Evolutionary conservation across 2,113 vertebrate genomes (phyloP), one percentile per base, ranked within the genome.

Genomic region (Ellobius talpinus): DNA sequence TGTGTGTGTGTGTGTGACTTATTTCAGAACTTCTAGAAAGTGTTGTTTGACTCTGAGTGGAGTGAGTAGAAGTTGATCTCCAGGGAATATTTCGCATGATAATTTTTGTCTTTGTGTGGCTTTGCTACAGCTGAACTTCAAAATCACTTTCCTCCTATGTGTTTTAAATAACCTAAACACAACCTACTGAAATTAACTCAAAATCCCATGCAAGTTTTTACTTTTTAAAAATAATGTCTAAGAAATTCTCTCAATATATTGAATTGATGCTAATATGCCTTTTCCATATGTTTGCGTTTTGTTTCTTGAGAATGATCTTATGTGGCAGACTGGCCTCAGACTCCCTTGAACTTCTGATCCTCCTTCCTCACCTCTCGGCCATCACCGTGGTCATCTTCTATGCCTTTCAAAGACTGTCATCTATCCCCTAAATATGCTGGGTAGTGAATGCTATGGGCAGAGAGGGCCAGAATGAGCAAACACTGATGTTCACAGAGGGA

Each of bases 1-100:
- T 52, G 78, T 72, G 36, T 95, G 88, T 94, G 63, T 93, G 82
- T 97, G 84, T 96, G 79, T 93, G 90, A 92, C 74, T 98, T 90
- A 85, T 97, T 98, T 97, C 95, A 97, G 86, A 97, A 87, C 88
- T 98, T 63, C 98, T 98, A 97, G 97, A 98, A 98, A 98, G 97
- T 94, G 96, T 61, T 1, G 0, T 81, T 95, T 21, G 88, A 96
- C 65, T 97, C 98, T 98, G 84, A 94, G 96, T 96, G 92, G 94
- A 96, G 97, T 93, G 77, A 52, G 42, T 91, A 76, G 36, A 86
- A 78, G 24, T 79, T 93, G 58, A 90, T 96, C 47, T 82, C 58
- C 4, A 96, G 72, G 31, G n/a, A 29, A 95, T 1, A 96, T 90
- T 89, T 97, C 96, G 87, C 0, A 63, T 55, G 45, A 74, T 78